Evolutionary conservation across 2,113 vertebrate genomes (phyloP).

Genomic region (Azemiops feae): DNA sequence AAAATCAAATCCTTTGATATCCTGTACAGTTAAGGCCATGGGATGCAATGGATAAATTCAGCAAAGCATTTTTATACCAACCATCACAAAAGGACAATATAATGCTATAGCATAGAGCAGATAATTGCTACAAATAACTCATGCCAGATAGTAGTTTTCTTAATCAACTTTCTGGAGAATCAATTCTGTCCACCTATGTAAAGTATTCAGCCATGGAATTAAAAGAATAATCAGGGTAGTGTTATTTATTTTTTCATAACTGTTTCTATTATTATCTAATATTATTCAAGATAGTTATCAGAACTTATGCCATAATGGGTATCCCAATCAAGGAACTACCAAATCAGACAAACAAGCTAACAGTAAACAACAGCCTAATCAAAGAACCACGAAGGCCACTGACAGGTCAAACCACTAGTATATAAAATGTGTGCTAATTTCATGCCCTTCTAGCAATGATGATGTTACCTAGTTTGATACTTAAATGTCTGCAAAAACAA

Average conservation of each 20-base stretch:
- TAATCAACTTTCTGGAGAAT: neutral
- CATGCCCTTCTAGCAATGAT: neutral
- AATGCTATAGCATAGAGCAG: neutral
- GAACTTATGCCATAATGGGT: neutral
- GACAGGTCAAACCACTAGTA: too few species aligned
- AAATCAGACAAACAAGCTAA: neutral
- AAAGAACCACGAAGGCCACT: neutral
- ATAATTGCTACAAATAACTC: neutral
- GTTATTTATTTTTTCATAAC: neutral
- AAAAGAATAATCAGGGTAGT: neutral
- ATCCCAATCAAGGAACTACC: neutral
- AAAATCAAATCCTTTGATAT: neutral
- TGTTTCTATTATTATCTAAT: neutral
- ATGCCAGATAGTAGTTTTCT: neutral
- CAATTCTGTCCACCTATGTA: neutral
- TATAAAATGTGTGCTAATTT: neutral
- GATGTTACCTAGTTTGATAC: neutral
- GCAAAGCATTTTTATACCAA: neutral
- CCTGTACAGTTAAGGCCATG: neutral
- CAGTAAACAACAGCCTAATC: neutral
- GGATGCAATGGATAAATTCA: neutral
- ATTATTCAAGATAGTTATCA: neutral
- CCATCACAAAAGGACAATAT: neutral
- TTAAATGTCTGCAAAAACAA: neutral
- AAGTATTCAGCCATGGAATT: neutral